phyloP scores from a whole-genome alignment of 2,888 invertebrate species.

The Drosophila longiperda region DNA sequence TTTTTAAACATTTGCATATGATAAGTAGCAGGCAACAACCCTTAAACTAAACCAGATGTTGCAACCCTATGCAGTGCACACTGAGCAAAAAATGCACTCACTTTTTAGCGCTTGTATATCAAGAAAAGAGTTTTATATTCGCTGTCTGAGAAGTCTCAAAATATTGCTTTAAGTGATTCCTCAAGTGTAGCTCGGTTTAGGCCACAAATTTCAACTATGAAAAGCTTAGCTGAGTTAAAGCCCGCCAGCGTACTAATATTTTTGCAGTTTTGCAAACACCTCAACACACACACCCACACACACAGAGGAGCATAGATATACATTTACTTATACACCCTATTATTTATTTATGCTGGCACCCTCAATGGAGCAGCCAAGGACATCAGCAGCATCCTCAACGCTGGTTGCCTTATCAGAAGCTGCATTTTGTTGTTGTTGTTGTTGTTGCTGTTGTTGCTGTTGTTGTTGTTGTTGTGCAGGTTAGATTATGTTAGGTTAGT shows the following conservation, averaged over 20 bases:
- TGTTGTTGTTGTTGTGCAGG: constrained; percentile 45
- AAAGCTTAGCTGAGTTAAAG: constrained; percentile 24
- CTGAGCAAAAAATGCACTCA: not conserved
- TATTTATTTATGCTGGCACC: constrained; percentile 69
- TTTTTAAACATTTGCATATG: constrained; percentile 68
- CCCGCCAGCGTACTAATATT: constrained; percentile 57
- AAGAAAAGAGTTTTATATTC: not conserved
- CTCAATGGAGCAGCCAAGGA: constrained; percentile 59
- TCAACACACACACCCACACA: constrained; percentile 23
- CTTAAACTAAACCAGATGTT: constrained; percentile 1
- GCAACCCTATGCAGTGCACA: not conserved
- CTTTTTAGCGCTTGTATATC: not conserved
- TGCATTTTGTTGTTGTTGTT: constrained; percentile 57
- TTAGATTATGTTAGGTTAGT: constrained; percentile 64
- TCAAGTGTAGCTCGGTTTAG: constrained; percentile 3
- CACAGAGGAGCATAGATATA: not conserved
- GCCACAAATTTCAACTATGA: constrained; percentile 23
- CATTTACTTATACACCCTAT: constrained; percentile 52
- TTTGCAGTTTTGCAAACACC: constrained; percentile 60
- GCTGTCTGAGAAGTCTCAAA: not conserved
- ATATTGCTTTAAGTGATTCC: too few species aligned
- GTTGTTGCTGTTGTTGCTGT: constrained; percentile 6
- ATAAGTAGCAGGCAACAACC: constrained; percentile 53
- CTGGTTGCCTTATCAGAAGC: constrained; percentile 59
- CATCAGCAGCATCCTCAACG: constrained; percentile 24